These are phyloP conservation scores for Scelioninae gen. 2 DNA, from an alignment of 2,888 invertebrate genomes.

Conservation along the genomic window DNA sequence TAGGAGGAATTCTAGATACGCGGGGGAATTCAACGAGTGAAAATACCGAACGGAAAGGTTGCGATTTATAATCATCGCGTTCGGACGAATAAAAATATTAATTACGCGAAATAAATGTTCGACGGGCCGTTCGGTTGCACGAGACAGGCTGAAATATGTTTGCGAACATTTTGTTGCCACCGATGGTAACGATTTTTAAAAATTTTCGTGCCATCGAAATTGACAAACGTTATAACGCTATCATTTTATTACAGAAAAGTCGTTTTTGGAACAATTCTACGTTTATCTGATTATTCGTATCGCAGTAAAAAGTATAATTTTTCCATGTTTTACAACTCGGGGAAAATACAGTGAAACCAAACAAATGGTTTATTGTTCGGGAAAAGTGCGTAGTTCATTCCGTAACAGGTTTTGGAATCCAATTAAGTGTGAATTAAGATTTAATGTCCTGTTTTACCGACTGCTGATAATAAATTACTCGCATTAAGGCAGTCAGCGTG, in stretches of 20 bases:
- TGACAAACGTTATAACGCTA: constrained; percentile 7
- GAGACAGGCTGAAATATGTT: constrained; percentile 9
- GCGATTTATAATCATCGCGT: constrained; percentile 36
- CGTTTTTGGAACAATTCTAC: no score
- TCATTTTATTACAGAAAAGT: background rate
- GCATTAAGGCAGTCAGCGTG: background rate
- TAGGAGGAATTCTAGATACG: constrained; percentile 15
- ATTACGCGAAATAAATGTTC: constrained; percentile 33
- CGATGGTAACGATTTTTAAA: constrained; percentile 7
- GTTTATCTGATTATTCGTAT: no score
- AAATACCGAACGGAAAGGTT: constrained; percentile 7
- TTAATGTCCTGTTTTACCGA: background rate
- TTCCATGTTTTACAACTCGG: no score
- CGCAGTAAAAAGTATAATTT: no score
- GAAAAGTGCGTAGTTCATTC: no score
- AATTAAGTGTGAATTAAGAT: no score
- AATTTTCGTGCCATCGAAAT: background rate
- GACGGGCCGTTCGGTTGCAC: constrained; percentile 1
- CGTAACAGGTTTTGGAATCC: no score
- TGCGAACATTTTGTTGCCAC: background rate
- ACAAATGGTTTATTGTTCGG: no score
- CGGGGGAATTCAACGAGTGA: background rate
- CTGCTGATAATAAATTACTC: no score
- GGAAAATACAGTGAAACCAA: no score
- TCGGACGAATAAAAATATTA: constrained; percentile 30